Percentiles rank a stretch among this genome's conserved stretches.
phyloP scores from a whole-genome alignment of 2,113 vertebrate species.

The Mirounga angustirostris region DNA sequence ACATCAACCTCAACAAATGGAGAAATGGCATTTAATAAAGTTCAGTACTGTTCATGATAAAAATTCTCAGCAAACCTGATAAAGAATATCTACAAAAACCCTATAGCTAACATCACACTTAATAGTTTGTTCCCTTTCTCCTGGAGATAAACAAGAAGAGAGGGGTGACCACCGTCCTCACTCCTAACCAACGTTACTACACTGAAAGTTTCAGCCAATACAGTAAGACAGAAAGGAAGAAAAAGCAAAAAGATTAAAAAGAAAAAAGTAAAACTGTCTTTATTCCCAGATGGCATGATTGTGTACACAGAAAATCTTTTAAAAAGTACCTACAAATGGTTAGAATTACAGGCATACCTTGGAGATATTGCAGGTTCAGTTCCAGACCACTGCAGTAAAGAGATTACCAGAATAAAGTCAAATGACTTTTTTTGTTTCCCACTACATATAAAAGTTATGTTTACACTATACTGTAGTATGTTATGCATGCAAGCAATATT shows the following conservation, averaged over 20 bases:
- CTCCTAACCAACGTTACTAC: constrained; percentile 16
- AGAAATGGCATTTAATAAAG: constrained; percentile 3
- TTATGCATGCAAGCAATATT: not conserved
- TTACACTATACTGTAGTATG: not conserved
- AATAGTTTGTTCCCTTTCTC: not conserved
- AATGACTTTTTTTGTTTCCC: not conserved
- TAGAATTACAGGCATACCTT: not conserved
- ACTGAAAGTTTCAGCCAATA: not conserved
- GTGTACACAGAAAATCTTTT: not conserved
- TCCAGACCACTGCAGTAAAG: not conserved
- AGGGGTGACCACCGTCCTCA: not conserved
- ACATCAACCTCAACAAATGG: not conserved
- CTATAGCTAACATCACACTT: not conserved
- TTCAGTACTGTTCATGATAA: not conserved
- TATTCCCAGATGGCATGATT: not conserved
- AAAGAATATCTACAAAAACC: not conserved
- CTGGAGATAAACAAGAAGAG: not conserved
- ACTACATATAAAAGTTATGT: not conserved
- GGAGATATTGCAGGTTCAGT: not conserved
- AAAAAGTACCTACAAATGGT: not conserved
- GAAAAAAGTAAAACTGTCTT: constrained; percentile 39
- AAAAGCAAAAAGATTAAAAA: not conserved
- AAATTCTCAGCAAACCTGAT: constrained; percentile 13
- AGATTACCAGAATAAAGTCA: not conserved
- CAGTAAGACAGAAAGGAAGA: not conserved